These are phyloP conservation scores for Lordiphosa collinella DNA, from an alignment of 1,140 invertebrate species.

Conservation along the genomic window DNA sequence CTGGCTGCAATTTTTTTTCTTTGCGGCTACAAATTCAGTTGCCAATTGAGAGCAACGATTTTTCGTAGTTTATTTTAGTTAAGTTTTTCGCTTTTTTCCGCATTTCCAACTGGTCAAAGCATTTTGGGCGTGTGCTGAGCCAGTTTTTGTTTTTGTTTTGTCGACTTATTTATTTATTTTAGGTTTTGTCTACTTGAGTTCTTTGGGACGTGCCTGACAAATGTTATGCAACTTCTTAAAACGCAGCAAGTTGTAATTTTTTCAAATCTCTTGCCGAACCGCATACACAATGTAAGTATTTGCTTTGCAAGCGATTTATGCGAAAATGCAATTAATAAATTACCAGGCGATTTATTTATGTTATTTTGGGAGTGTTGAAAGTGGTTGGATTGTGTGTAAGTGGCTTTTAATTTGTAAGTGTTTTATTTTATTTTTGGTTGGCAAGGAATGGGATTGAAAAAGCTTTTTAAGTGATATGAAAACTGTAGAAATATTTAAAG, in stretches of 20 bases:
- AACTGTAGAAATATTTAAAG: neutral
- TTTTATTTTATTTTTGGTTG: conserved; percentile 12
- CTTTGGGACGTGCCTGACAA: conserved; percentile 23
- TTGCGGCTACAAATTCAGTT: conserved; percentile 18
- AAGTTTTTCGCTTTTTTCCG: conserved; percentile 40
- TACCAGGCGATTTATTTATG: conserved; percentile 40
- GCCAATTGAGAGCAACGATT: conserved; percentile 24
- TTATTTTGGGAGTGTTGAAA: conserved; percentile 30
- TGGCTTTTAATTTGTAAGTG: conserved; percentile 22
- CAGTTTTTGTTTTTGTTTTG: conserved; percentile 34
- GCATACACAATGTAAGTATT: conserved; percentile 1
- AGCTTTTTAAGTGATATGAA: neutral
- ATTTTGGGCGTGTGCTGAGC: conserved; percentile 59
- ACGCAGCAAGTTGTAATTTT: conserved; percentile 38
- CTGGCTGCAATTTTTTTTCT: conserved; percentile 11
- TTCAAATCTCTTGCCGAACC: conserved; percentile 25
- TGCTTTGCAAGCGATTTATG: conserved; percentile 46
- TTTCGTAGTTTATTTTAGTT: conserved; percentile 26
- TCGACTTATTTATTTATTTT: conserved; percentile 44
- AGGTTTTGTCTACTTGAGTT: conserved; percentile 37
- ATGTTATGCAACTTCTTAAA: conserved; percentile 47
- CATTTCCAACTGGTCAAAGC: conserved; percentile 39
- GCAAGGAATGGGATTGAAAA: conserved; percentile 5
- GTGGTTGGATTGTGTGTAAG: conserved; percentile 15
- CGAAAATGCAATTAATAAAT: conserved; percentile 64